These are phyloP conservation scores for Falco concolor DNA, from an alignment of 2,797 vertebrate genomes.

Conservation along the genomic window DNA sequence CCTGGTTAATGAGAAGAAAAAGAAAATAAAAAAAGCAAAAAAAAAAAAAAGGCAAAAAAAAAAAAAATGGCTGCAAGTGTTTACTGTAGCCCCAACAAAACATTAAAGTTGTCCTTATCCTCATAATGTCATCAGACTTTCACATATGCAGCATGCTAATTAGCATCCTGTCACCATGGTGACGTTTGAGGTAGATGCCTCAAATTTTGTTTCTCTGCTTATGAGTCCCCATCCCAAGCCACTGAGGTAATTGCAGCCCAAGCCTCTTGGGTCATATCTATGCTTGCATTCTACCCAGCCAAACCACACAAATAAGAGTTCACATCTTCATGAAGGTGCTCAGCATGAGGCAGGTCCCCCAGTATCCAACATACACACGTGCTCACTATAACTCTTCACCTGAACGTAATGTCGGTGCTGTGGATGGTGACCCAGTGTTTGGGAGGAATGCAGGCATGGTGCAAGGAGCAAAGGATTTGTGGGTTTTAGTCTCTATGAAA, in stretches of 20 bases:
- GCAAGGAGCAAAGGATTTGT: background rate
- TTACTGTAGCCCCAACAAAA: background rate
- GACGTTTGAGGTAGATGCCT: rapidly evolving
- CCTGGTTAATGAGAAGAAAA: too few relatives aligned
- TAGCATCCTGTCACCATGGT: background rate
- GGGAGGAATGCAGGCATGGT: background rate
- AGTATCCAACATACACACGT: background rate
- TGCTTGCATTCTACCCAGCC: background rate
- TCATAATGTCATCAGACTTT: background rate
- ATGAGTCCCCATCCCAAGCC: background rate
- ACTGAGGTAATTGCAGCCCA: background rate
- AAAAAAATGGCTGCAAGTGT: background rate
- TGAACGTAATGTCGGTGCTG: background rate
- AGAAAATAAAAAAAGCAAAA: background rate
- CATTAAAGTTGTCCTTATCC: background rate
- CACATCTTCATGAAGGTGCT: background rate
- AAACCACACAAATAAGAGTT: background rate
- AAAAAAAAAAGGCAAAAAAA: too few relatives aligned
- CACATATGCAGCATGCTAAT: background rate
- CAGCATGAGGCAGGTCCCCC: background rate
- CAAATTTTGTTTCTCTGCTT: background rate
- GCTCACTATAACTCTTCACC: background rate
- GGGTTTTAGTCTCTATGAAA: background rate
- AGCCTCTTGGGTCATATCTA: background rate
- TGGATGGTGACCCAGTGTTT: too few relatives aligned